Evolutionary conservation across 2,797 vertebrate genomes (phyloP).

Genomic region (Kryptopterus vitreolus): DNA sequence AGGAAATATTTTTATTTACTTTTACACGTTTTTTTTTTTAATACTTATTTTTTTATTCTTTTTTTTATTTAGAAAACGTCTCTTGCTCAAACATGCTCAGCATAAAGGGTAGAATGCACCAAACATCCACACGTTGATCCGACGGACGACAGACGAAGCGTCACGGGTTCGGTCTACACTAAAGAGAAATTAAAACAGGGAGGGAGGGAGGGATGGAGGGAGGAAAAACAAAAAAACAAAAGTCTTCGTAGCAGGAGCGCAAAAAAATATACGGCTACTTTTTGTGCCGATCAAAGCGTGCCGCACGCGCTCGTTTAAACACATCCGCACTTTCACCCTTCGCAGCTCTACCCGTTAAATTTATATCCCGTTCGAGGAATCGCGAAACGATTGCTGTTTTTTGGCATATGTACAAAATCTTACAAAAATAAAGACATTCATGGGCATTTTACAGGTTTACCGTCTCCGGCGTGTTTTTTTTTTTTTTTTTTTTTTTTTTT

Average conservation of each 20-base stretch:
- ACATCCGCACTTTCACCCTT: slow-evolving; percentile 8
- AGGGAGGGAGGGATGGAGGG: too few relatives aligned
- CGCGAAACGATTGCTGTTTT: slow-evolving; percentile 29
- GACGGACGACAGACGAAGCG: not conserved
- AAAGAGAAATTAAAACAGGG: not conserved
- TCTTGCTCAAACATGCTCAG: slow-evolving; percentile 34
- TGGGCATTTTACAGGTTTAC: slow-evolving; percentile 34
- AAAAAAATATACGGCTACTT: not conserved
- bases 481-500: too few relatives aligned
- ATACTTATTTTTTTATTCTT: not conserved
- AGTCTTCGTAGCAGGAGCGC: not conserved
- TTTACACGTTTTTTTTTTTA: too few relatives aligned
- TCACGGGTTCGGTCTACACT: not conserved
- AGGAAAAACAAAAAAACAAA: too few relatives aligned
- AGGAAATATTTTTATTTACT: slow-evolving; percentile 15
- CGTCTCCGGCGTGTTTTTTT: slow-evolving; percentile 3
- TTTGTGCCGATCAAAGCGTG: not conserved
- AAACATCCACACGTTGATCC: slow-evolving; percentile 16
- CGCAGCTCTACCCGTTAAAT: slow-evolving; percentile 5
- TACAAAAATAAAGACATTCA: slow-evolving; percentile 57
- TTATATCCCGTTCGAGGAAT: slow-evolving; percentile 23
- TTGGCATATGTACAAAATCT: slow-evolving; percentile 44
- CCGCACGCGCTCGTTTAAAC: slow-evolving; percentile 12
- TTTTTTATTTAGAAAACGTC: slow-evolving; percentile 17
- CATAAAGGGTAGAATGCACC: not conserved